Percentiles rank a stretch among this genome's conserved stretches.
These are phyloP conservation scores for Chrysolina haemoptera DNA, from an alignment of 2,888 invertebrate species.

Conservation along the genomic window DNA sequence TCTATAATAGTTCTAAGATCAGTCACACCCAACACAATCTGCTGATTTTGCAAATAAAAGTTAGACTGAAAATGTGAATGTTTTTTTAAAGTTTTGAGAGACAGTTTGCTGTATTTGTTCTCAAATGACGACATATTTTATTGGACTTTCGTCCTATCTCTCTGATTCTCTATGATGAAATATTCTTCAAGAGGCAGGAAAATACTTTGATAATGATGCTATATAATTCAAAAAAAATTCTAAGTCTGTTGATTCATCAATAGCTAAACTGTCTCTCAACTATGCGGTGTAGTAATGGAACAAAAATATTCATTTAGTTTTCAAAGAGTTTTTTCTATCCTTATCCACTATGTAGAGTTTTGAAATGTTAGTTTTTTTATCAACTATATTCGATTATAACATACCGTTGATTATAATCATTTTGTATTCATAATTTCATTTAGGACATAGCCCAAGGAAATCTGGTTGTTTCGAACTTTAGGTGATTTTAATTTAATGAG, in stretches of 20 bases:
- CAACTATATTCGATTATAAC: not conserved
- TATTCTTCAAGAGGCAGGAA: no score
- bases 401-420: not conserved
- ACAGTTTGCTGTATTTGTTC: not conserved
- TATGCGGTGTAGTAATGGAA: not conserved
- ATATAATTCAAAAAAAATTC: not conserved
- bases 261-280: not conserved
- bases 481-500: no score
- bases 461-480: not conserved
- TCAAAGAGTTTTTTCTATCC: not conserved
- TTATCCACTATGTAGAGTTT: not conserved
- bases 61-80: not conserved
- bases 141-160: no score
- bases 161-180: no score
- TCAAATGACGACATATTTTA: not conserved
- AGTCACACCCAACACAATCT: not conserved
- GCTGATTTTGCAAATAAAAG: not conserved
- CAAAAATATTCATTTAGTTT: not conserved
- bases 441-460: not conserved
- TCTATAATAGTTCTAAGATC: not conserved
- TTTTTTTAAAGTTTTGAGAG: not conserved
- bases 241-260: not conserved
- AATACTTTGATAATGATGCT: not conserved
- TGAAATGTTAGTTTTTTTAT: not conserved
- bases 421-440: not conserved